These are phyloP conservation scores for Cliona cf. orientalis DNA, from an alignment of 37 sponge, comb jelly and placozoan species.

Conservation along the genomic window DNA sequence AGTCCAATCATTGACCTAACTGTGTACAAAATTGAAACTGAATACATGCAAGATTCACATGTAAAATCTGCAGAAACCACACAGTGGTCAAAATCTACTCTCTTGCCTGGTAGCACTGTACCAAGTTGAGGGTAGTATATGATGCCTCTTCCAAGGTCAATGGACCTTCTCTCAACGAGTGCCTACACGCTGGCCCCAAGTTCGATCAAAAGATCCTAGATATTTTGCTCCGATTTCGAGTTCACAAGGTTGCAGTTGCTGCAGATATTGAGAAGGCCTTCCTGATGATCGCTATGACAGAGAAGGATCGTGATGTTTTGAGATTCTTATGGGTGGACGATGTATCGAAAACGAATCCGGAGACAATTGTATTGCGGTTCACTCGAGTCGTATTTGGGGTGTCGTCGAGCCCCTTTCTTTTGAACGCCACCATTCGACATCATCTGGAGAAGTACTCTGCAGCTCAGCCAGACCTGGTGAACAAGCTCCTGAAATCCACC, in stretches of 20 bases:
- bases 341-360: neutral
- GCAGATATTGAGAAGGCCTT: constrained; percentile 51
- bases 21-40: too few relatives aligned
- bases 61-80: too few relatives aligned
- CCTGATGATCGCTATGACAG: constrained; percentile 18
- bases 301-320: constrained; percentile 22
- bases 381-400: too few relatives aligned
- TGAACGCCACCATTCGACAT: too few relatives aligned
- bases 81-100: too few relatives aligned
- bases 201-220: constrained; percentile 27
- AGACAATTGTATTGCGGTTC: constrained; percentile 7
- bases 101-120: too few relatives aligned
- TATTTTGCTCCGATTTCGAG: constrained; percentile 26
- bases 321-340: constrained; percentile 38
- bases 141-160: neutral
- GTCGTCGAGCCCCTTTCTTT: too few relatives aligned
- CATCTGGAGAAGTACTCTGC: too few relatives aligned
- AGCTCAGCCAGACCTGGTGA: constrained; percentile 1
- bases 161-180: constrained; percentile 41
- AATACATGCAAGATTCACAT: too few relatives aligned
- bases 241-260: constrained; percentile 20
- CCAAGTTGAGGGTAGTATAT: too few relatives aligned
- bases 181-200: constrained; percentile 42
- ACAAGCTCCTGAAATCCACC: neutral
- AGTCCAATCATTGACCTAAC: too few relatives aligned